Conservation (phyloP, 2,888 invertebrate genomes). For the Elmis aenea region DNA sequence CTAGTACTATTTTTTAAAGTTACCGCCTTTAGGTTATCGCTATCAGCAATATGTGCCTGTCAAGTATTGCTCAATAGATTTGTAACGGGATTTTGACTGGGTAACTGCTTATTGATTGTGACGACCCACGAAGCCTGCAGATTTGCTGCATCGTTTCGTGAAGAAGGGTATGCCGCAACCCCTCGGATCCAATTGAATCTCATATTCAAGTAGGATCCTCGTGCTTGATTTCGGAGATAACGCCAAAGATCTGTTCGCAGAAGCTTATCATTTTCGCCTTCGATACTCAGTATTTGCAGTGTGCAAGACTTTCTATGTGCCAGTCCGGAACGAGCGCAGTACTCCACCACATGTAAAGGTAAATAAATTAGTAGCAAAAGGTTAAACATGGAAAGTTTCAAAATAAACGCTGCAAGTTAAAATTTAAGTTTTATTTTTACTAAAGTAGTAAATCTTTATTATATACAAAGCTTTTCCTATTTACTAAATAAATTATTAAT, state of each 20-base stretch:
- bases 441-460: constrained; percentile 1
- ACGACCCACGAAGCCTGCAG: too few relatives aligned
- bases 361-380: constrained; percentile 18
- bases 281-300: neutral
- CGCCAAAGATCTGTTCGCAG: too few relatives aligned
- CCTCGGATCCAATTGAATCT: neutral
- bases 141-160: too few relatives aligned
- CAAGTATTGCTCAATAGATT: too few relatives aligned
- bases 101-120: too few relatives aligned
- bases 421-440: constrained; percentile 6
- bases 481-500: neutral
- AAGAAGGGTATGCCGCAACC: too few relatives aligned
- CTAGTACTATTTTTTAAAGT: too few relatives aligned
- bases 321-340: neutral
- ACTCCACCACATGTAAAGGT: constrained; percentile 16
- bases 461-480: neutral
- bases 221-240: neutral
- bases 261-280: too few relatives aligned
- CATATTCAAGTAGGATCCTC: neutral
- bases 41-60: too few relatives aligned
- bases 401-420: constrained; percentile 5
- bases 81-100: too few relatives aligned
- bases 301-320: neutral
- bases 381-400: constrained; percentile 1
- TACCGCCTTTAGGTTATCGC: too few relatives aligned